phyloP scores from a whole-genome alignment of 2,888 invertebrate species.

The Volucella inflata region DNA sequence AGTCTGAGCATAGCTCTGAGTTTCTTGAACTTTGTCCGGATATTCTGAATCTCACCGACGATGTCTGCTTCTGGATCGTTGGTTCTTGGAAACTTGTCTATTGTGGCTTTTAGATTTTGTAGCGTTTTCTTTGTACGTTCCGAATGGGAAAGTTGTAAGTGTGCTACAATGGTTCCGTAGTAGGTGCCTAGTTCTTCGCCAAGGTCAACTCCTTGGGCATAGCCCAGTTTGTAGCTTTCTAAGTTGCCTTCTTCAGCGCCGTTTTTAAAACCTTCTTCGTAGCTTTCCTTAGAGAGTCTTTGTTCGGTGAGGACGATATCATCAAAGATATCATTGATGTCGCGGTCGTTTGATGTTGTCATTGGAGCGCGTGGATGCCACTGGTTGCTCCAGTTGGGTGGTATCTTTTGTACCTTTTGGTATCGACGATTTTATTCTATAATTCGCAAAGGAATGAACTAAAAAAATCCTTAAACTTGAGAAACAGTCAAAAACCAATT shows the following conservation, averaged over 20 bases:
- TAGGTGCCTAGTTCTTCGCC: conserved; percentile 92
- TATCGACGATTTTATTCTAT: not conserved
- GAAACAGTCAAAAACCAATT: not conserved
- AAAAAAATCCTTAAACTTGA: too few species aligned
- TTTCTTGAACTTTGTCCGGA: conserved; percentile 89
- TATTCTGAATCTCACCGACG: conserved; percentile 86
- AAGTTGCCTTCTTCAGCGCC: conserved; percentile 87
- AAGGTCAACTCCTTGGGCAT: conserved; percentile 90
- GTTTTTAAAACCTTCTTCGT: conserved; percentile 87
- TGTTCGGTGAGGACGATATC: conserved; percentile 90
- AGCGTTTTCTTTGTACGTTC: conserved; percentile 86
- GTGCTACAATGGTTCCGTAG: conserved; percentile 86
- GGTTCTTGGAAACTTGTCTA: conserved; percentile 87
- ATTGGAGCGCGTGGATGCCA: conserved; percentile 37
- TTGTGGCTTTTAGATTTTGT: conserved; percentile 85
- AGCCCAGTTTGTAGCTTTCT: conserved; percentile 88
- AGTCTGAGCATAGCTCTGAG: conserved; percentile 86
- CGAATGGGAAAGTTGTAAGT: conserved; percentile 83
- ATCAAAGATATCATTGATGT: conserved; percentile 90
- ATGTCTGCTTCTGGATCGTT: conserved; percentile 89
- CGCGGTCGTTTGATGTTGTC: conserved; percentile 83
- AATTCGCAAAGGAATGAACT: not conserved
- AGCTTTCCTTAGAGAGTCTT: conserved; percentile 86
- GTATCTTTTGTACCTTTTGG: not conserved
- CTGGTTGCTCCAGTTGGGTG: not conserved